Evolutionary conservation across 1,140 invertebrate genomes (phyloP).

Genomic region (Sinonovacula constricta): DNA sequence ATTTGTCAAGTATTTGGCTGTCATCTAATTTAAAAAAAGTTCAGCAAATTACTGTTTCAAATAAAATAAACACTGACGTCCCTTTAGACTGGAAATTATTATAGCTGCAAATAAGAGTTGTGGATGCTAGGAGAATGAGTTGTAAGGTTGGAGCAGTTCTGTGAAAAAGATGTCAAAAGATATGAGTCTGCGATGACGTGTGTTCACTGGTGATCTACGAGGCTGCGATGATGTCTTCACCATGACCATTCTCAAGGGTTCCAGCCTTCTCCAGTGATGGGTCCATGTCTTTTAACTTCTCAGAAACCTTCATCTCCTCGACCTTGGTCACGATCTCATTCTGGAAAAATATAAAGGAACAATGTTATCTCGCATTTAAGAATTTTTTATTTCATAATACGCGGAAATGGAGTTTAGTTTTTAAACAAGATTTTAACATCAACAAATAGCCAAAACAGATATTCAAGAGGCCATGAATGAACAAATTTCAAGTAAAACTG

Average conservation of each 20-base stretch:
- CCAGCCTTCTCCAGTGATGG: slow-evolving; percentile 33
- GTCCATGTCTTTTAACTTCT: slow-evolving; percentile 20
- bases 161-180: background rate
- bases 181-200: background rate
- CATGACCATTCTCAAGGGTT: slow-evolving; percentile 23
- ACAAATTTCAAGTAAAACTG: background rate
- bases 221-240: slow-evolving; percentile 29
- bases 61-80: background rate
- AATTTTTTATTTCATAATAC: background rate
- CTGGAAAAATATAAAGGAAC: slow-evolving; percentile 12
- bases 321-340: slow-evolving; percentile 37
- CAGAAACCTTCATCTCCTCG: slow-evolving; percentile 39
- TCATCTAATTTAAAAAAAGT: background rate
- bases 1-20: no score
- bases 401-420: no score
- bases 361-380: background rate
- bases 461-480: background rate
- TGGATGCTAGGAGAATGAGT: no score
- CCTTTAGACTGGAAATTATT: background rate
- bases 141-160: background rate
- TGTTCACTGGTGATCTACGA: slow-evolving; percentile 16
- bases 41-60: background rate
- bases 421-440: background rate
- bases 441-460: background rate
- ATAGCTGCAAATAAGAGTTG: no score